A percentile compares a stretch with the other conserved stretches of the same genome.
These are phyloP conservation scores for Prochilodus magdalenae DNA, from an alignment of 2,113 vertebrate species.

Conservation along the genomic window DNA sequence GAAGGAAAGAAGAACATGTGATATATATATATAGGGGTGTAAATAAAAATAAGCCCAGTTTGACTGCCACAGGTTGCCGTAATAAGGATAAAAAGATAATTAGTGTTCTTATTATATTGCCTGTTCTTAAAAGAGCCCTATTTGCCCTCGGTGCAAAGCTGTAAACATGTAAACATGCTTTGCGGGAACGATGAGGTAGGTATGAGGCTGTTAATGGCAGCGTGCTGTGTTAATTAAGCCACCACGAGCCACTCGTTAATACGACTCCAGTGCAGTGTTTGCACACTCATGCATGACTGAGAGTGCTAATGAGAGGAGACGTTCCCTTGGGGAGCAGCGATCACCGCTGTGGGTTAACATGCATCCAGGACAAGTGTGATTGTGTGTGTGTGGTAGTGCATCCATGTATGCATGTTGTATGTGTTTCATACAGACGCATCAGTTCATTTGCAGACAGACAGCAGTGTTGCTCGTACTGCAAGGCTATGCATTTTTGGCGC, in stretches of 20 bases:
- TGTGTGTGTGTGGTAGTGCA: not conserved
- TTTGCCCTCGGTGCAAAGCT: not conserved
- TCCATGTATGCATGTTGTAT: not conserved
- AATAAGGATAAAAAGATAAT: not conserved
- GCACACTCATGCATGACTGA: constrained; percentile 26
- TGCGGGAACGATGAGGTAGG: not conserved
- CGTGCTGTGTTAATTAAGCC: constrained; percentile 13
- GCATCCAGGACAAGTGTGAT: not conserved
- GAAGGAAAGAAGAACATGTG: no score
- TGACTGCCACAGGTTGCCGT: no score
- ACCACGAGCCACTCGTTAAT: not conserved
- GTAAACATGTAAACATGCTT: not conserved
- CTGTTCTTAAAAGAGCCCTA: not conserved
- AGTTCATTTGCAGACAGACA: not conserved
- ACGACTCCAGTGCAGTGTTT: constrained; percentile 18
- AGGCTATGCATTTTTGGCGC: not conserved
- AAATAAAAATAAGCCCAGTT: no score
- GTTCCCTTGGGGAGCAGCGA: not conserved
- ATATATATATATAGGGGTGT: no score
- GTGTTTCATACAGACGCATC: not conserved
- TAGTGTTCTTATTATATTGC: not conserved
- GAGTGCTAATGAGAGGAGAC: constrained; percentile 8
- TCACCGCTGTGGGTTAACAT: not conserved
- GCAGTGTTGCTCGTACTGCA: not conserved
- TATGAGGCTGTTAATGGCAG: not conserved